Conservation (phyloP, 2,888 invertebrate genomes). For the Macaria notata region DNA sequence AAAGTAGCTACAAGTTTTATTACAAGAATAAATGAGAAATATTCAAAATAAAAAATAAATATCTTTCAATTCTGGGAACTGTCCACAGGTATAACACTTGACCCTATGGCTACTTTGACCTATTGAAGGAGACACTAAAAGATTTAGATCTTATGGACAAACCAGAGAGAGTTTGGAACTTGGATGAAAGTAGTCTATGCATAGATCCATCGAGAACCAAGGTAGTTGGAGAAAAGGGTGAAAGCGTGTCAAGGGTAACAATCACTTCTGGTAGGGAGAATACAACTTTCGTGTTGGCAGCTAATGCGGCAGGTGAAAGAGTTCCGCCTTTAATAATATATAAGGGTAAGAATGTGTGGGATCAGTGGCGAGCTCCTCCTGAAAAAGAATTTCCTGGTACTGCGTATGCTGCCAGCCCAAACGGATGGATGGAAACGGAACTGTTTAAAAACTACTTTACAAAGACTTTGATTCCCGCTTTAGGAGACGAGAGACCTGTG, state of each 20-base stretch:
- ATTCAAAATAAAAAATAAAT: too few relatives aligned
- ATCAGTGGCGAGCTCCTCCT: slow-evolving; percentile 5
- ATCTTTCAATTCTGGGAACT: too few relatives aligned
- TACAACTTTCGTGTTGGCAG: slow-evolving; percentile 7
- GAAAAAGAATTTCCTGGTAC: slow-evolving; percentile 24
- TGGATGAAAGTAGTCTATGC: slow-evolving; percentile 5
- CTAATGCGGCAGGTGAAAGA: slow-evolving; percentile 3
- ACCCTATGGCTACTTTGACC: slow-evolving; percentile 6
- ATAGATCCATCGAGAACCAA: slow-evolving; percentile 8
- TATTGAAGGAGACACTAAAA: slow-evolving; percentile 1
- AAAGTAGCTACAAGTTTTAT: too few relatives aligned
- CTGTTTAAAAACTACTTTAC: slow-evolving; percentile 44
- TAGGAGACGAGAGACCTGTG: slow-evolving; percentile 42
- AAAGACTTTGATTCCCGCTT: slow-evolving; percentile 38
- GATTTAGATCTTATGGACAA: slow-evolving; percentile 2
- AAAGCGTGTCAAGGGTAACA: slow-evolving; percentile 4
- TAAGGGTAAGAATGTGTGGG: slow-evolving; percentile 11
- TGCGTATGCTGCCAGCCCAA: slow-evolving; percentile 43
- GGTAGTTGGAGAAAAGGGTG: slow-evolving; percentile 11
- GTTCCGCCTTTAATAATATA: slow-evolving; percentile 7
- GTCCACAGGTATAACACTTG: too few relatives aligned
- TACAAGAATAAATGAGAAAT: too few relatives aligned
- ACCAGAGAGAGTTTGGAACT: slow-evolving; percentile 2
- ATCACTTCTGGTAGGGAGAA: slow-evolving; percentile 9
- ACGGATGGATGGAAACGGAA: slow-evolving; percentile 45